Evolutionary conservation across 2,797 vertebrate species (phyloP), one percentile per base, ranked within the genome.

Genomic region (Centroberyx gerrardi): DNA sequence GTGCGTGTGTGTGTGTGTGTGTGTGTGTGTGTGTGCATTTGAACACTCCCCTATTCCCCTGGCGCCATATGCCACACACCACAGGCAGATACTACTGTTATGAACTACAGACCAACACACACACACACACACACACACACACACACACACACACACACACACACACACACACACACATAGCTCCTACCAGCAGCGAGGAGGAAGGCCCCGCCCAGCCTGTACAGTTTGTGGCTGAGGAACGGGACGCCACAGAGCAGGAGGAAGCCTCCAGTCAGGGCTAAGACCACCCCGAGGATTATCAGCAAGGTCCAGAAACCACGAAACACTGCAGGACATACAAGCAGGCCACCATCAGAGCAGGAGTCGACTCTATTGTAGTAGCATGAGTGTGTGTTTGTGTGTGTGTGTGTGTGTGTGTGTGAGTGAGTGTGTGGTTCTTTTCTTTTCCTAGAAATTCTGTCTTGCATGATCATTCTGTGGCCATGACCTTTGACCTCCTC

Each of bases 301-400:
- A 97, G 93, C 1, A 95, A 81, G 0, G 96, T 97, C 97, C 97
- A 98, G 90, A 97, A 97, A 3, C 96, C 96, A 80, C 96, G 92
- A 90, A 96, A 96, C 83, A 98, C 96, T 98, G 85, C 40, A 31
- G 58, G 49, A 75, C 60, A 72, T 15, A 76, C 42, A 80, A 54
- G 4, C 22, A 62, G 38, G 42, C 55, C 68, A 10, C 8, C 53
- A 15, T 67, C 56, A 66, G 59, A 74, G 17, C 42, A 60, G 8
- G 3, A 38, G 15, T 36, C 4, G 17, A 9, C 7, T 48, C 44
- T 7, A 33, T 33, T 7, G 33, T 33, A 3, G 33, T 33, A 33
- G 33, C 33, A 33, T 5, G 33, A 33, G 33, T 33, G 33, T 33
- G 22, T 22, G 22, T 22, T 22, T 17, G 8, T 28, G 31, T 12